Percentiles rank a stretch among this genome's conserved stretches.
These are phyloP conservation scores for Drosophila arawakana DNA, from an alignment of 1,140 invertebrate species.

Conservation along the genomic window DNA sequence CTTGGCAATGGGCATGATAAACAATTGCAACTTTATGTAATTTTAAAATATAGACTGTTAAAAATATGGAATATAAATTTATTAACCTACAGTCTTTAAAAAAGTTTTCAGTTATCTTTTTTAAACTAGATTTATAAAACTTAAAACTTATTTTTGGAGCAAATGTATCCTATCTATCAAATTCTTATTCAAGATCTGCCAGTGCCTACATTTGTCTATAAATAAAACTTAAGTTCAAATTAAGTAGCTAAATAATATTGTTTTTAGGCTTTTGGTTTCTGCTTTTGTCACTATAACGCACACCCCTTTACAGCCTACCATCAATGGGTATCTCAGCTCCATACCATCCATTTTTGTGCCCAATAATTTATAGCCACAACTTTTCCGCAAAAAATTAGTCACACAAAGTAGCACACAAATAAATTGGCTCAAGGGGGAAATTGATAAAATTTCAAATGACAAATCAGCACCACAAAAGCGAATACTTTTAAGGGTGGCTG, in stretches of 20 bases:
- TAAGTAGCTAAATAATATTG: too few species aligned
- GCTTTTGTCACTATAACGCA: neutral
- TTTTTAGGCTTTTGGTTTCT: too few species aligned
- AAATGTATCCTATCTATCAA: too few species aligned
- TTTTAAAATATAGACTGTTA: too few species aligned
- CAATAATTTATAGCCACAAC: conserved; percentile 25
- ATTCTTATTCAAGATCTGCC: too few species aligned
- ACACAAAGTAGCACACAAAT: conserved; percentile 25
- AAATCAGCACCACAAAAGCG: conserved; percentile 8
- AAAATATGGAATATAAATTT: neutral
- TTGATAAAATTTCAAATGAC: neutral
- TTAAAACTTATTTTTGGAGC: too few species aligned
- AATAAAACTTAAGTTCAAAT: neutral
- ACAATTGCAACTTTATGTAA: too few species aligned
- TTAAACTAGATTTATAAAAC: too few species aligned
- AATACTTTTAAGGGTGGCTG: conserved; percentile 13
- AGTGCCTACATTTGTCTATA: neutral
- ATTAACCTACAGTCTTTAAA: neutral
- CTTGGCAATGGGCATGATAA: neutral
- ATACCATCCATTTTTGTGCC: neutral
- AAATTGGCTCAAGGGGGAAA: conserved; percentile 24
- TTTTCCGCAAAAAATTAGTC: conserved; percentile 38
- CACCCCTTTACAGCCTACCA: too few species aligned
- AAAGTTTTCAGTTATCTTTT: too few species aligned
- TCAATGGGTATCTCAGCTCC: neutral